These are phyloP conservation scores for Philhelius pedissequus DNA, from an alignment of 2,888 invertebrate species.

Conservation along the genomic window DNA sequence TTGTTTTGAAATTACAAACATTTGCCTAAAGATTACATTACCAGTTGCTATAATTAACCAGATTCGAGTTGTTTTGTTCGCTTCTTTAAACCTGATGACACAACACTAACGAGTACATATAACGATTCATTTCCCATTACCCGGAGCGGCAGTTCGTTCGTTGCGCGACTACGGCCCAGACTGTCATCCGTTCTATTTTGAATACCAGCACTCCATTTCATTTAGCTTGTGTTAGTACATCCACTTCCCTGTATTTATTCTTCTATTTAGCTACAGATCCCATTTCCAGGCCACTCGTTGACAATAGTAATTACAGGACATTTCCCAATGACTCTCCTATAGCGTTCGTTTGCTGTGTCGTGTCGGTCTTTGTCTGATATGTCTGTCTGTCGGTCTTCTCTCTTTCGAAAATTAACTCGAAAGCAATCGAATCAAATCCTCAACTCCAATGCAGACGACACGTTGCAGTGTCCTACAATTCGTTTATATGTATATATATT, in stretches of 20 bases:
- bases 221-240: background rate
- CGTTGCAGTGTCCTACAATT: constrained; percentile 51
- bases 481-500: background rate
- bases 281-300: constrained; percentile 42
- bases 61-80: background rate
- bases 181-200: background rate
- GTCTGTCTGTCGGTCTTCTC: constrained; percentile 3
- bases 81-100: background rate
- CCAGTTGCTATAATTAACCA: constrained; percentile 38
- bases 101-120: background rate
- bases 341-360: background rate
- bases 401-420: constrained; percentile 57
- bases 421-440: constrained; percentile 66
- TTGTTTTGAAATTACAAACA: constrained; percentile 44
- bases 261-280: constrained; percentile 28
- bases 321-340: constrained; percentile 29
- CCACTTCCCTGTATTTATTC: constrained; percentile 17
- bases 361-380: background rate
- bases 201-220: background rate
- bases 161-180: background rate
- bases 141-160: background rate
- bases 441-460: constrained; percentile 57
- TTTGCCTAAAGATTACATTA: constrained; percentile 53
- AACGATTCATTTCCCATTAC: background rate
- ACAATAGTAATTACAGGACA: constrained; percentile 60